Base-by-base conservation (phyloP, 2,888 invertebrate genomes). In the Torymus aiolomorphi region DNA sequence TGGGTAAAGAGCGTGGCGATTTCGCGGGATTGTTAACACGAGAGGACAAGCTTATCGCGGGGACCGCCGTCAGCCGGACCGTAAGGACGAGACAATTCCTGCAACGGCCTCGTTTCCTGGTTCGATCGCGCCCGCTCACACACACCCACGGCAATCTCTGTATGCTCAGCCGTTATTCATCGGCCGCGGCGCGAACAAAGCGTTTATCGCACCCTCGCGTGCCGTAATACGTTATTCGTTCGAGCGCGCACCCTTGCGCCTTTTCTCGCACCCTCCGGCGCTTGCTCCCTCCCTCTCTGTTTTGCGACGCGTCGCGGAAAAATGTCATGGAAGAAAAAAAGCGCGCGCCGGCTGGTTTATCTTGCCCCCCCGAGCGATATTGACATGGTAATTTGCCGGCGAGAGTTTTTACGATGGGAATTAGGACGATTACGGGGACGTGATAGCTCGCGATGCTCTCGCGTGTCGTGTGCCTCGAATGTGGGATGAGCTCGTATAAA, bases 71-170 rank as follows among this genome's bases (percentile, higher is more conserved):
- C 73, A 74, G 31, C 59, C 63, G 59, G 71, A 80, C 59, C 76
- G 65, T 72, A 76, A 80, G 67, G 76, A 71, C 72, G 76, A 80
- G 76, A 76, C 67, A 76, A 80, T 80, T 72, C 65, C 66, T 62
- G n/a, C 70, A 14, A 14, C 54, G 57, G n/a, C 49, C 73, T 24
- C 16, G 54, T 54, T 54, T 24, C 69, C 51, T 49, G 51, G 16
- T n/a, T n/a, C 14, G 13, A 31, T 11, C 59, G 31, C n/a, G 2
- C 11, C 13, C 13, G 8, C 70, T 65, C 59, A 52, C 61, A 31
- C 8, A 42, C 49, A 20, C 20, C 52, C 51, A 31, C 61, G 24
- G 56, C 51, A 75, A 75, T 78, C 74, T 75, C 65, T 74, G 65
- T 61, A 61, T 70, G 54, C 57, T 70, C 74, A 75, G 74, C 73